A percentile compares a stretch with the other conserved stretches of the same genome.
These are phyloP conservation scores for Pterocles burchelli DNA, from an alignment of 2,113 vertebrate species.

Conservation along the genomic window DNA sequence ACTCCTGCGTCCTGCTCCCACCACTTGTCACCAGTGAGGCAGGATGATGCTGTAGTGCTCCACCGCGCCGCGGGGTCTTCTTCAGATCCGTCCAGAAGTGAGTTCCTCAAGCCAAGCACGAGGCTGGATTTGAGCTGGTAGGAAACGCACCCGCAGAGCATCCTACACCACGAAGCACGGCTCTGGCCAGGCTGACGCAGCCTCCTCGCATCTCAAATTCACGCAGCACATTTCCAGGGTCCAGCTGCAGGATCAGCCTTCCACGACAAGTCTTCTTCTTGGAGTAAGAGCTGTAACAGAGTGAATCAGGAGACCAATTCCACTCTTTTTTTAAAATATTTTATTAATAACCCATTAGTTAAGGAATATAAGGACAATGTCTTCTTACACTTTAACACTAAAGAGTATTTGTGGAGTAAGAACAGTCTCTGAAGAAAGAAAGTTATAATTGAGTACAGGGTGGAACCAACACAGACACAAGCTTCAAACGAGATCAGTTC, in stretches of 20 bases:
- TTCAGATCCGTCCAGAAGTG: neutral
- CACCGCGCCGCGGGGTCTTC: accelerated
- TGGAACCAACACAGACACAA: constrained; percentile 71
- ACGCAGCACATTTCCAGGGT: neutral
- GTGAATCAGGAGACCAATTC: neutral
- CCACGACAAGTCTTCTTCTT: neutral
- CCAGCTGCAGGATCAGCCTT: neutral
- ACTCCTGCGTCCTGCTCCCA: neutral
- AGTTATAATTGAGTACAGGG: constrained; percentile 69
- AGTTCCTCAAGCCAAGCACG: neutral
- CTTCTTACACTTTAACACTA: constrained; percentile 74
- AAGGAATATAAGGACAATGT: constrained; percentile 74
- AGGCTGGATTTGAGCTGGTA: neutral
- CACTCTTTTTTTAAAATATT: constrained; percentile 29
- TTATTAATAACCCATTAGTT: constrained; percentile 77
- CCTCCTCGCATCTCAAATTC: too few relatives aligned
- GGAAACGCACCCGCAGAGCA: accelerated
- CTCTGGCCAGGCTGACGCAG: neutral
- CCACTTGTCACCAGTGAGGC: neutral
- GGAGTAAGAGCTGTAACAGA: neutral
- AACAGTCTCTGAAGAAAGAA: constrained; percentile 63
- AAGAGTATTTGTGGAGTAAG: constrained; percentile 71
- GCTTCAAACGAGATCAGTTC: constrained; percentile 62
- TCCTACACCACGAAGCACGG: neutral
- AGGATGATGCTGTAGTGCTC: neutral